Evolutionary conservation across 2,797 vertebrate genomes (phyloP).

Genomic region (Lophius americanus): DNA sequence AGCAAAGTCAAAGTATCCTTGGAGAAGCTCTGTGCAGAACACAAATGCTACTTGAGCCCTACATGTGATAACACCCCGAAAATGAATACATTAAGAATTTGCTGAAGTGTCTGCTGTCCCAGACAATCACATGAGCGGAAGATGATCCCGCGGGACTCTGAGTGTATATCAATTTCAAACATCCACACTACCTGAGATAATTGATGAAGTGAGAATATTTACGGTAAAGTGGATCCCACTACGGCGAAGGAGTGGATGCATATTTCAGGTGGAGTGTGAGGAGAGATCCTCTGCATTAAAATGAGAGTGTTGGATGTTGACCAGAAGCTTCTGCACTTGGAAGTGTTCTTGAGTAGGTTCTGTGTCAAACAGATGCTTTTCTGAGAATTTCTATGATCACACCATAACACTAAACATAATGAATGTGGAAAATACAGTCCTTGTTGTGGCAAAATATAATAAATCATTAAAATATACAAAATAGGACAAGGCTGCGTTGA

Average conservation of each 20-base stretch:
- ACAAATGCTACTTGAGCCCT: slow-evolving; percentile 29
- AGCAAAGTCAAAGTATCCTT: slow-evolving; percentile 44
- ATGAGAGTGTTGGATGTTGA: slow-evolving; percentile 32
- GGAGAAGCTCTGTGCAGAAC: slow-evolving; percentile 35
- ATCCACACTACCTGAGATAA: slow-evolving; percentile 35
- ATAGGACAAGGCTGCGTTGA: not conserved
- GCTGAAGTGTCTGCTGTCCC: slow-evolving; percentile 24
- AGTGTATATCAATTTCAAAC: slow-evolving; percentile 34
- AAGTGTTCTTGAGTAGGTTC: slow-evolving; percentile 21
- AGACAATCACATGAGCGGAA: slow-evolving; percentile 30
- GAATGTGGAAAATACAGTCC: not conserved
- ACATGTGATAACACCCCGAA: slow-evolving; percentile 20
- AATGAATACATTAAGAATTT: slow-evolving; percentile 49
- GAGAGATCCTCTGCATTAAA: slow-evolving; percentile 15
- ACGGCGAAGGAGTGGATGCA: slow-evolving; percentile 47
- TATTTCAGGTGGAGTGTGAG: slow-evolving; percentile 56
- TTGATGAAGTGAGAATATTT: slow-evolving; percentile 62
- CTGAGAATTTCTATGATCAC: slow-evolving; percentile 3
- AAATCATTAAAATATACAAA: not conserved
- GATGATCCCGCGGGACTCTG: slow-evolving; percentile 24
- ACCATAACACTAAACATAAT: not conserved
- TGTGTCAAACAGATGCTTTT: not conserved
- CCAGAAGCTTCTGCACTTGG: slow-evolving; percentile 4
- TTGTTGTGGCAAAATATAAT: not conserved
- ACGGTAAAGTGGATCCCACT: slow-evolving; percentile 55